Conservation (phyloP, 53 echinoderm and acorn worm species). For the Antedon mediterranea region DNA sequence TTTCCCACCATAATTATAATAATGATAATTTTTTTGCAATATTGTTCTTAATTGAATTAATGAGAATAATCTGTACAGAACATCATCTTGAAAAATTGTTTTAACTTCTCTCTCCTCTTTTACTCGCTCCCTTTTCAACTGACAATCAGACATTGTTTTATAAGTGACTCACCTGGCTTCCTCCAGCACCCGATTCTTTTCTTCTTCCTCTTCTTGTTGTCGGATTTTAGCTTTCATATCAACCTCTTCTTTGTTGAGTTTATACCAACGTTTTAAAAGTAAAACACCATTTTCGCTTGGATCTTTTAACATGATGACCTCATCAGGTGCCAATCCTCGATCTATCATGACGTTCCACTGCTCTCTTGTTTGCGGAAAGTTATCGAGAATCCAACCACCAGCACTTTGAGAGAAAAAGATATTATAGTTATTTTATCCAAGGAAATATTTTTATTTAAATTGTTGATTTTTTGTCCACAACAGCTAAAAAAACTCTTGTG, state of each 20-base stretch:
- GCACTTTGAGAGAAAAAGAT: constrained; percentile 26
- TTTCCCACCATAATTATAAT: too few relatives aligned
- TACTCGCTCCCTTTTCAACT: too few relatives aligned
- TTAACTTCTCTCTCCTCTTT: too few relatives aligned
- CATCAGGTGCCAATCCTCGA: constrained; percentile 89
- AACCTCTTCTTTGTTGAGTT: constrained; percentile 72
- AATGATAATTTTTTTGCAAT: too few relatives aligned
- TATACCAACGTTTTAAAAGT: constrained; percentile 86
- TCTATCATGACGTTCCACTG: constrained; percentile 91
- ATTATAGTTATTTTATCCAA: too few relatives aligned
- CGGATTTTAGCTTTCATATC: constrained; percentile 64
- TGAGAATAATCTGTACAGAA: too few relatives aligned
- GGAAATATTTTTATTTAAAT: not conserved
- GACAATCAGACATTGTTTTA: too few relatives aligned
- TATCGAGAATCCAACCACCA: constrained; percentile 95
- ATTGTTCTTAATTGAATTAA: too few relatives aligned
- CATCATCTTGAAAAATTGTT: too few relatives aligned
- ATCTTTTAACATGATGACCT: constrained; percentile 83
- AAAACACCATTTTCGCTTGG: constrained; percentile 55
- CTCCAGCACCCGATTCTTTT: constrained; percentile 69
- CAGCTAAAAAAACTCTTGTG: too few relatives aligned
- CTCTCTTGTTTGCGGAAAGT: constrained; percentile 85
- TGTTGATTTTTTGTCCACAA: too few relatives aligned
- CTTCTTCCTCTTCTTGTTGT: constrained; percentile 62
- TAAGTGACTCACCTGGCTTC: constrained; percentile 57